A percentile compares a stretch with the other conserved stretches of the same genome.
Evolutionary conservation across 1,140 invertebrate species (phyloP).

Genomic region (Leptopilina clavipes): DNA sequence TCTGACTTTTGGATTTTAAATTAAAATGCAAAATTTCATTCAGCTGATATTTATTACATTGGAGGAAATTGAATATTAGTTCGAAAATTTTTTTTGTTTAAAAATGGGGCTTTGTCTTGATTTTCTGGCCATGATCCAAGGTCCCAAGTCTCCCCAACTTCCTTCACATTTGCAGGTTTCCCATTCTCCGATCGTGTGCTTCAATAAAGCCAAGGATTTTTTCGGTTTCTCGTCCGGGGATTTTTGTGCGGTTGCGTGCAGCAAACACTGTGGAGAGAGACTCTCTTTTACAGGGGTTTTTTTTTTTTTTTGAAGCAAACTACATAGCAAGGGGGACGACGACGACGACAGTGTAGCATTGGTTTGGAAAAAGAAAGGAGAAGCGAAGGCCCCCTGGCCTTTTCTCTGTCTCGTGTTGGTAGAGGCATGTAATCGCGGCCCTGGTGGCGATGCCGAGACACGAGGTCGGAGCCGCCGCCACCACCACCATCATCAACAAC

Average conservation of each 20-base stretch:
- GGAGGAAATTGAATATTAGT: too few species aligned
- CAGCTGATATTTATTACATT: too few species aligned
- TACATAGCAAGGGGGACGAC: constrained; percentile 6
- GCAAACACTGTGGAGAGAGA: not conserved
- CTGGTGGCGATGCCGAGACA: constrained; percentile 21
- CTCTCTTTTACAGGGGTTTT: constrained; percentile 1
- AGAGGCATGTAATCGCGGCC: constrained; percentile 23
- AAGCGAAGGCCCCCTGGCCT: constrained; percentile 28
- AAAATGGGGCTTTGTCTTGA: not conserved
- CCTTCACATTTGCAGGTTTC: constrained; percentile 17
- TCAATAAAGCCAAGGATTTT: constrained; percentile 33
- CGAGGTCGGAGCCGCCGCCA: constrained; percentile 46
- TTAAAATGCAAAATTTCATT: too few species aligned
- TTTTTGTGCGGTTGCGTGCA: constrained; percentile 33
- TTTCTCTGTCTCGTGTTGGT: constrained; percentile 30
- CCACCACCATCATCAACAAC: constrained; percentile 12
- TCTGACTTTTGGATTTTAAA: not conserved
- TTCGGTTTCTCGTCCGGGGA: constrained; percentile 24
- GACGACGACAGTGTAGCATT: not conserved
- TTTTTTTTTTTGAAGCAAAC: constrained; percentile 21
- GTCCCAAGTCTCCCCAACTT: constrained; percentile 6
- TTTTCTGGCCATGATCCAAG: constrained; percentile 24
- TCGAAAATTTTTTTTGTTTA: too few species aligned
- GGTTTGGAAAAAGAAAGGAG: constrained; percentile 23
- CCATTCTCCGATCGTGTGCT: constrained; percentile 19